phyloP scores from a whole-genome alignment of 2,888 invertebrate species.

The Clusia tigrina region DNA sequence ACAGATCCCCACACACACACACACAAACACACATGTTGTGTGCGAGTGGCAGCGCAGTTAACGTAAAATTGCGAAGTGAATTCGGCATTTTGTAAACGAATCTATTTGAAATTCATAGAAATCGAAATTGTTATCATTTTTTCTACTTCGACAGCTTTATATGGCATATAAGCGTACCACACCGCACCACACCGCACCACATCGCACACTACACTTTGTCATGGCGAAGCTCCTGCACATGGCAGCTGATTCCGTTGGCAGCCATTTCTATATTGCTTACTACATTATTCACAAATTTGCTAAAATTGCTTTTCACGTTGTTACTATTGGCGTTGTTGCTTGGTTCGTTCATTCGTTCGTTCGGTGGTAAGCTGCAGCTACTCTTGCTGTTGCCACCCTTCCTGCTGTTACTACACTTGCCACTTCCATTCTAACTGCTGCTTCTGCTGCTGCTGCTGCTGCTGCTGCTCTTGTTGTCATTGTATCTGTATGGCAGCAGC shows the following conservation, averaged over 20 bases:
- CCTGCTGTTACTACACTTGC: slow-evolving; percentile 23
- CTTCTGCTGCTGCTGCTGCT: slow-evolving; percentile 6
- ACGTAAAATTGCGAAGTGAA: not conserved
- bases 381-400: slow-evolving; percentile 6
- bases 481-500: not conserved
- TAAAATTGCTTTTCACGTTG: slow-evolving; percentile 25
- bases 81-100: slow-evolving; percentile 12
- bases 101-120: slow-evolving; percentile 37
- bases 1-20: not conserved
- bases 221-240: not conserved
- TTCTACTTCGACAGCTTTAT: slow-evolving; percentile 20
- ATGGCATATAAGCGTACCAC: not conserved
- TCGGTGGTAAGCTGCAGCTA: slow-evolving; percentile 4
- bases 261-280: slow-evolving; percentile 24
- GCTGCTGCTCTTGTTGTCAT: slow-evolving; percentile 3
- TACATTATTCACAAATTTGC: slow-evolving; percentile 31
- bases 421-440: slow-evolving; percentile 15
- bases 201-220: not conserved
- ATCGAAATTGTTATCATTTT: slow-evolving; percentile 34
- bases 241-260: not conserved
- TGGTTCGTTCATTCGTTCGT: no score
- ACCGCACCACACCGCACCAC: not conserved
- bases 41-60: not conserved
- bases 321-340: not conserved
- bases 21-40: slow-evolving; percentile 2